A percentile compares a stretch with the other conserved stretches of the same genome.
These are phyloP conservation scores for Willisornis vidua DNA, from an alignment of 2,113 vertebrate species.

Conservation along the genomic window DNA sequence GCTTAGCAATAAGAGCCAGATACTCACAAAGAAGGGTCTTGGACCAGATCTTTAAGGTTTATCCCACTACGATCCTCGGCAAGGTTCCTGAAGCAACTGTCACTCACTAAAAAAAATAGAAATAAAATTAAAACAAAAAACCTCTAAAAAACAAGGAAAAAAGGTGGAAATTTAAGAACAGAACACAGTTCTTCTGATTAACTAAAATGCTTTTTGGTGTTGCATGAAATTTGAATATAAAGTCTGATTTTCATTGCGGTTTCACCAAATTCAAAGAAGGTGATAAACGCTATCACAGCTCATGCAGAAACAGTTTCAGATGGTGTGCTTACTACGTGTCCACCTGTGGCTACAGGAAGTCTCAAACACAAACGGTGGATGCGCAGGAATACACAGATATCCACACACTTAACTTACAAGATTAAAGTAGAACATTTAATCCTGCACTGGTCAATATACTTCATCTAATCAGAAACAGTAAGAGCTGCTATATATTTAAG, in stretches of 20 bases:
- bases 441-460: neutral
- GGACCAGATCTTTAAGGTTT: slow-evolving; percentile 99
- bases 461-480: neutral
- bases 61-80: slow-evolving; percentile 98
- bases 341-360: neutral
- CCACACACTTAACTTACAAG: neutral
- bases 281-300: neutral
- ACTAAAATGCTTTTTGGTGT: neutral
- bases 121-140: slow-evolving; percentile 47
- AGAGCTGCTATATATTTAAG: neutral
- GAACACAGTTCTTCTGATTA: neutral
- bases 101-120: slow-evolving; percentile 87
- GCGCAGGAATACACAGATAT: fast-evolving
- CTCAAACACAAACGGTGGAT: neutral
- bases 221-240: neutral
- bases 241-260: neutral
- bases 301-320: neutral
- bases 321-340: neutral
- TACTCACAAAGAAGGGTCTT: slow-evolving; percentile 98
- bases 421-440: neutral
- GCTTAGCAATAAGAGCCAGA: slow-evolving; percentile 67
- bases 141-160: neutral
- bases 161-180: neutral
- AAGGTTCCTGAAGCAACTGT: slow-evolving; percentile 99
- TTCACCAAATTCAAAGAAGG: neutral